Conservation (phyloP, 2,113 vertebrate genomes). For the Salvelinus sp. region DNA sequence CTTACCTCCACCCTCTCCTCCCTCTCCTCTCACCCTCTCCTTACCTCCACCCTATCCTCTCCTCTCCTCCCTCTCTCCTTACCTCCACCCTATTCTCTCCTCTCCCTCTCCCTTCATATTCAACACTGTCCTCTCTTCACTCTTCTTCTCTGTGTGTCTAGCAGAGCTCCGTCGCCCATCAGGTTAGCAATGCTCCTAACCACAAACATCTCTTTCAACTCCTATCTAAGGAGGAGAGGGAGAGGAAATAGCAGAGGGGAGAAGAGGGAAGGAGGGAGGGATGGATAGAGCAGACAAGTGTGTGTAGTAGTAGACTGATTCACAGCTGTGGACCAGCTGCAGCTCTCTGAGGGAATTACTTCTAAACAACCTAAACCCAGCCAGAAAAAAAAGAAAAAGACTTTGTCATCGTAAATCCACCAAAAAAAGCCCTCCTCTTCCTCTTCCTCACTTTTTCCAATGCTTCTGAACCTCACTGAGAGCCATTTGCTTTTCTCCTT, state of each 20-base stretch:
- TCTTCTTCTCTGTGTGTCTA: too few relatives aligned
- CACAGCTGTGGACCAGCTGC: slow-evolving; percentile 87
- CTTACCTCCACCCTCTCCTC: too few relatives aligned
- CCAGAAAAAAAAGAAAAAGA: slow-evolving; percentile 34
- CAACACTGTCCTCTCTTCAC: too few relatives aligned
- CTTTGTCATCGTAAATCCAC: slow-evolving; percentile 51
- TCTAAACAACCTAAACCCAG: slow-evolving; percentile 7
- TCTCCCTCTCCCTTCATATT: slow-evolving; percentile 15
- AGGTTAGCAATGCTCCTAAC: slow-evolving; percentile 55
- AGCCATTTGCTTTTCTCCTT: too few relatives aligned
- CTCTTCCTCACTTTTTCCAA: slow-evolving; percentile 36
- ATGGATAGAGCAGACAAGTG: slow-evolving; percentile 48
- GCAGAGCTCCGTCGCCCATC: slow-evolving; percentile 10
- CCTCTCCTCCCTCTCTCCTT: neutral
- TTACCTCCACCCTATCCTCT: too few relatives aligned
- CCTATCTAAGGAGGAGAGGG: slow-evolving; percentile 46
- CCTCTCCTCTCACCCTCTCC: too few relatives aligned
- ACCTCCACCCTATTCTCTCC: neutral
- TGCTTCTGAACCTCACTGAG: too few relatives aligned
- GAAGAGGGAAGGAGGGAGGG: slow-evolving; percentile 7
- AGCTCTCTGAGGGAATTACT: slow-evolving; percentile 5
- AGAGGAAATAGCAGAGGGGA: neutral
- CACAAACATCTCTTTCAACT: slow-evolving; percentile 71
- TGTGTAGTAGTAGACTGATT: slow-evolving; percentile 52
- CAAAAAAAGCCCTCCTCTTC: slow-evolving; percentile 23